These are phyloP conservation scores for Erythrocebus patas DNA, from an alignment of 2,113 vertebrate species.

Conservation along the genomic window DNA sequence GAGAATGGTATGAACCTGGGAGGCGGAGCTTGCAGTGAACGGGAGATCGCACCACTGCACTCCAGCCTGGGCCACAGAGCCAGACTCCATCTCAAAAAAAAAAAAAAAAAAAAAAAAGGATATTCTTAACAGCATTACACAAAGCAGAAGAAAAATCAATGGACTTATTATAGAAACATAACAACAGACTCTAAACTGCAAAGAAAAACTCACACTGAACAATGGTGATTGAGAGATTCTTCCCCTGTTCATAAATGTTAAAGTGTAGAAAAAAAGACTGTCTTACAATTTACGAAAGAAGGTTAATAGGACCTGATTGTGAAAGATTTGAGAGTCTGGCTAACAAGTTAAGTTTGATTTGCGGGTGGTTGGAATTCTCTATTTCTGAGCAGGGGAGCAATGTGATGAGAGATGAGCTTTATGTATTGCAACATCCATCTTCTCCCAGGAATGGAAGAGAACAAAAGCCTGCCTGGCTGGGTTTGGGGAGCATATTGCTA, in stretches of 20 bases:
- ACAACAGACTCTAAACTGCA: neutral
- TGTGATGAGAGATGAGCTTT: neutral
- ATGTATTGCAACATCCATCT: neutral
- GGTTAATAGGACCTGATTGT: neutral
- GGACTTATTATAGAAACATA: neutral
- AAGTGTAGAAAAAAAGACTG: neutral
- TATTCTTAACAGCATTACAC: neutral
- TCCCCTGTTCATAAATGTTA: neutral
- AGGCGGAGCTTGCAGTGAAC: too few species aligned
- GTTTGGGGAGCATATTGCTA: neutral
- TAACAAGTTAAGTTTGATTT: neutral
- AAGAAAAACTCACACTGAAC: neutral
- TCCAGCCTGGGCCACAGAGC: too few species aligned
- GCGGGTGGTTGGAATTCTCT: neutral
- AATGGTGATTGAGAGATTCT: neutral
- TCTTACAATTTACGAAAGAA: neutral
- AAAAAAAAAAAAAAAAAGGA: too few species aligned
- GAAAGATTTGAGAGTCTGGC: neutral
- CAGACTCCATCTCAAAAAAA: too few species aligned
- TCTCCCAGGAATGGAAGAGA: neutral
- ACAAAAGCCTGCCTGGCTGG: neutral
- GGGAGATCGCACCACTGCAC: too few species aligned
- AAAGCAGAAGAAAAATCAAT: neutral
- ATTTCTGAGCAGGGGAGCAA: neutral
- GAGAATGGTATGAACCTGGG: accelerated